These are phyloP conservation scores for Diabrotica virgifera DNA, from an alignment of 1,140 invertebrate species.

Conservation along the genomic window DNA sequence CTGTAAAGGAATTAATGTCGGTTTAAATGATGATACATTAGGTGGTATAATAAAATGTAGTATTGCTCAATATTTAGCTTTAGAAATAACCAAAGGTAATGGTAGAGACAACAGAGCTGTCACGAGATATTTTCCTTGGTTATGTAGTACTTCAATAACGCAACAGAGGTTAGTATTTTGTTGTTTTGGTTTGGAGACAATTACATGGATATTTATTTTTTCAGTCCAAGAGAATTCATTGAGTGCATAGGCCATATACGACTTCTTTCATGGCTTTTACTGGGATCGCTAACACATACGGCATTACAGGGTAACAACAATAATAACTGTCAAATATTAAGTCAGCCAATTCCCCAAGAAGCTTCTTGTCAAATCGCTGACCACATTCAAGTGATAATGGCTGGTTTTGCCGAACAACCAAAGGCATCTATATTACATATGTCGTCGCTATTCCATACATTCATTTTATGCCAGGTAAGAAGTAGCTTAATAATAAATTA, in stretches of 20 bases:
- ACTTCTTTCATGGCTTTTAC: constrained; percentile 90
- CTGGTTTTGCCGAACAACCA: constrained; percentile 94
- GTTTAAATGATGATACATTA: constrained; percentile 91
- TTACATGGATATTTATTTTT: constrained; percentile 25
- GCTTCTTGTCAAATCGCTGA: constrained; percentile 94
- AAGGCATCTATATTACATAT: constrained; percentile 89
- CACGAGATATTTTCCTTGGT: constrained; percentile 84
- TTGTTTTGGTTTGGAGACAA: background rate
- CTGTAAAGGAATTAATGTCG: constrained; percentile 71
- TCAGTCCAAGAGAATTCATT: constrained; percentile 86
- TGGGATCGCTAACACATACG: constrained; percentile 89
- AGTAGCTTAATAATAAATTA: background rate
- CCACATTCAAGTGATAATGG: constrained; percentile 92
- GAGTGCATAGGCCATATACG: constrained; percentile 95
- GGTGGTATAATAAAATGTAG: constrained; percentile 94
- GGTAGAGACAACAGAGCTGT: constrained; percentile 82
- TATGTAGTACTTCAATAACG: constrained; percentile 79
- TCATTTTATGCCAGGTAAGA: constrained; percentile 72
- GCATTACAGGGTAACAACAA: constrained; percentile 57
- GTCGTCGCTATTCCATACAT: constrained; percentile 83
- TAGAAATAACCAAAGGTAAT: constrained; percentile 88
- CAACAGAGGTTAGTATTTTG: constrained; percentile 73
- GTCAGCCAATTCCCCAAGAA: constrained; percentile 91
- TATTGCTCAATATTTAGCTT: constrained; percentile 89
- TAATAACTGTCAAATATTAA: constrained; percentile 52